These are phyloP conservation scores for Colius striatus DNA, from an alignment of 2,113 vertebrate genomes.

Conservation along the genomic window DNA sequence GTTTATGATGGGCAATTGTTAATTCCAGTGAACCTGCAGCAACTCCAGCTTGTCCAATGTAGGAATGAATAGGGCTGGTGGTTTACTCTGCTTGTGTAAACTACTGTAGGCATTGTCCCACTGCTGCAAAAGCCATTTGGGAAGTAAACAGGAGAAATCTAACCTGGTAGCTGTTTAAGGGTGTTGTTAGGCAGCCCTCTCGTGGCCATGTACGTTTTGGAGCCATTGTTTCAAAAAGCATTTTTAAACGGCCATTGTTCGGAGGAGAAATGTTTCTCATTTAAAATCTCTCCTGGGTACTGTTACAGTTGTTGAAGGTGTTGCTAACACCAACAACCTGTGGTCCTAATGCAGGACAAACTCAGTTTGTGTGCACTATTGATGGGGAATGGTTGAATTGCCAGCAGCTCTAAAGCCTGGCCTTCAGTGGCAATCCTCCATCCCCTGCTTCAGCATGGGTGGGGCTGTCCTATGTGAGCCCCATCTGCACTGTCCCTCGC, in stretches of 20 bases:
- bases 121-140: not conserved
- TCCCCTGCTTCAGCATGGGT: rapidly evolving
- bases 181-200: not conserved
- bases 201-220: not conserved
- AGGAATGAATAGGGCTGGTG: not conserved
- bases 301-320: not conserved
- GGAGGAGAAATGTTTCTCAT: not conserved
- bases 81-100: rapidly evolving
- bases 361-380: not conserved
- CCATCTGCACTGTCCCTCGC: rapidly evolving
- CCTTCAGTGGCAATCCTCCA: rapidly evolving
- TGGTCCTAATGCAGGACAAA: not conserved
- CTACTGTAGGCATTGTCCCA: not conserved
- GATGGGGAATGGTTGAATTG: not conserved
- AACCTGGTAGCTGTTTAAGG: not conserved
- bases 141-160: not conserved
- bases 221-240: not conserved
- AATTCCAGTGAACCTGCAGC: not conserved
- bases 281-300: not conserved
- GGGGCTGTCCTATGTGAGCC: rapidly evolving
- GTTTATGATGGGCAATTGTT: not conserved
- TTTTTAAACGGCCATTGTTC: not conserved
- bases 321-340: not conserved
- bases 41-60: rapidly evolving
- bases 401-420: not conserved